Conservation (phyloP, 2,888 invertebrate genomes). For the Schizotus pectinicornis region DNA sequence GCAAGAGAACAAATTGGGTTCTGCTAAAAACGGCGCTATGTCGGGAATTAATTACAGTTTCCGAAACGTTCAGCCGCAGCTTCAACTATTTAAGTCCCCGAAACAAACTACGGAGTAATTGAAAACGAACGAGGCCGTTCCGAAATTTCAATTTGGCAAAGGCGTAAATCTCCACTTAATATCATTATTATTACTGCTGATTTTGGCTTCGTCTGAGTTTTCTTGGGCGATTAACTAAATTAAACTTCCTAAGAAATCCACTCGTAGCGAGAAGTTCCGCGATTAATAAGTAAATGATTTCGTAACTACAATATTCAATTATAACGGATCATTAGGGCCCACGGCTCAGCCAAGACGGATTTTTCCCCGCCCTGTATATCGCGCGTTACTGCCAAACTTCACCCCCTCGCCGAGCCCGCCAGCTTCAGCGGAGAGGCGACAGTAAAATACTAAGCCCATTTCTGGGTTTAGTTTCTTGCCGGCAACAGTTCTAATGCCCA, state of each 20-base stretch:
- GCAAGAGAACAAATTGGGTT: conserved; percentile 40
- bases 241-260: conserved; percentile 45
- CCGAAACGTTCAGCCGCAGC: conserved; percentile 38
- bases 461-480: too few species aligned
- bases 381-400: too few species aligned
- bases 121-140: conserved; percentile 42
- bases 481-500: too few species aligned
- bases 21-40: conserved; percentile 33
- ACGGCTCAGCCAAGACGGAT: too few species aligned
- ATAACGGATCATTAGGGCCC: conserved; percentile 16
- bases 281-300: conserved; percentile 42
- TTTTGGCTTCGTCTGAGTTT: conserved; percentile 40
- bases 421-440: too few species aligned
- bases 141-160: conserved; percentile 49
- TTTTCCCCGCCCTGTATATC: too few species aligned
- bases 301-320: conserved; percentile 39
- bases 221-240: conserved; percentile 46
- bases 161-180: conserved; percentile 50
- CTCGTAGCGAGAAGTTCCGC: conserved; percentile 33
- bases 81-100: conserved; percentile 41
- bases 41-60: conserved; percentile 44
- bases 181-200: conserved; percentile 48
- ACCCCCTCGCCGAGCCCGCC: too few species aligned
- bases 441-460: too few species aligned
- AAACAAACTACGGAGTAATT: conserved; percentile 44